Evolutionary conservation across 1,140 invertebrate genomes (phyloP).

Genomic region (Brachionus plicatilis): DNA sequence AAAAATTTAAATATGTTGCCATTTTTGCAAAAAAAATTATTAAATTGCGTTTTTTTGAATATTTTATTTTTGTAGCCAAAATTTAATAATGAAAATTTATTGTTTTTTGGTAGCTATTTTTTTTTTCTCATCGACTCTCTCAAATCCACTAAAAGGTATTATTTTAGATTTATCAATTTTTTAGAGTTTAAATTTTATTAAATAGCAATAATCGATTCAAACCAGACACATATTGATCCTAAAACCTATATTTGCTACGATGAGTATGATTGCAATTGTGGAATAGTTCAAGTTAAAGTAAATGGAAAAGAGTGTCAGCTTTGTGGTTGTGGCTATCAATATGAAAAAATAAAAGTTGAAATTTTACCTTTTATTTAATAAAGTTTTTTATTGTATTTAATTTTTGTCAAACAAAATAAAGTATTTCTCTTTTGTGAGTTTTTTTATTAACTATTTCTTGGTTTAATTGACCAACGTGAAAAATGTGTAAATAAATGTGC

Average conservation of each 20-base stretch:
- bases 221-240: neutral
- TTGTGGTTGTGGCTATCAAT: neutral
- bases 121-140: neutral
- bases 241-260: neutral
- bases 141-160: neutral
- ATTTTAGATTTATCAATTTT: neutral
- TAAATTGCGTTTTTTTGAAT: neutral
- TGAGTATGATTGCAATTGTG: neutral
- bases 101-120: neutral
- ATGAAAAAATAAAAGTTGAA: neutral
- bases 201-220: neutral
- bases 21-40: neutral
- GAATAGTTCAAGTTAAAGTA: neutral
- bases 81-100: neutral
- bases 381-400: neutral
- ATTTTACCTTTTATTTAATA: neutral
- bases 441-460: no score
- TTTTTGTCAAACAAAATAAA: no score
- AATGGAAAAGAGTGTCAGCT: neutral
- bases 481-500: no score
- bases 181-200: no score
- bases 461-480: no score
- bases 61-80: neutral
- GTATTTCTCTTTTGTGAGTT: no score
- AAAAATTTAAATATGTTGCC: neutral